phyloP scores from a whole-genome alignment of 2,797 vertebrate species.

The Remorina albescens region DNA sequence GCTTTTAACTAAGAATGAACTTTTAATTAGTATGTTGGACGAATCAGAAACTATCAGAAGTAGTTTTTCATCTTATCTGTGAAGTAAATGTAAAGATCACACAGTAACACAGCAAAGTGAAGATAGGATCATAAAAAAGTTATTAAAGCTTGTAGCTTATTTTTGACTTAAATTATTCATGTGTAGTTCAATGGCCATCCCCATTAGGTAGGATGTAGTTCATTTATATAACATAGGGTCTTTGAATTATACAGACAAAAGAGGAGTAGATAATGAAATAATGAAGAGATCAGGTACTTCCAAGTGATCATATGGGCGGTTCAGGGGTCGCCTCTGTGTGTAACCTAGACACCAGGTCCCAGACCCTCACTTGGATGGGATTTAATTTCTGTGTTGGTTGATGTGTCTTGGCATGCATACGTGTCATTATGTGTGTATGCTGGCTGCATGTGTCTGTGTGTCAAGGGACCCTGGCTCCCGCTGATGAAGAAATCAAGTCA shows the following conservation, averaged over 20 bases:
- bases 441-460: constrained; percentile 55
- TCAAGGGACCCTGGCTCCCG: constrained; percentile 71
- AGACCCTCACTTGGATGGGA: constrained; percentile 49
- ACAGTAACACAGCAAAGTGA: neutral
- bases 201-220: neutral
- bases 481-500: constrained; percentile 86
- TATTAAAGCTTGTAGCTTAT: neutral
- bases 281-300: constrained; percentile 36
- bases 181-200: neutral
- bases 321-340: constrained; percentile 68
- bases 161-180: neutral
- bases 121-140: neutral
- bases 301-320: constrained; percentile 69
- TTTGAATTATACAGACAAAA: neutral
- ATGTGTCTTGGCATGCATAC: constrained; percentile 23
- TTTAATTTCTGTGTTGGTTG: constrained; percentile 21
- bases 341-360: constrained; percentile 55
- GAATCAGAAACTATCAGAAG: neutral
- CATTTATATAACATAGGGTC: neutral
- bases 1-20: constrained; percentile 31
- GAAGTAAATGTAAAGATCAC: neutral
- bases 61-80: neutral
- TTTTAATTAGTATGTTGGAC: constrained; percentile 12
- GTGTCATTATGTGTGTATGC: constrained; percentile 51
- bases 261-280: neutral